Evolutionary conservation across 2,888 invertebrate genomes (phyloP).

Genomic region (Anarsia innoxiella): DNA sequence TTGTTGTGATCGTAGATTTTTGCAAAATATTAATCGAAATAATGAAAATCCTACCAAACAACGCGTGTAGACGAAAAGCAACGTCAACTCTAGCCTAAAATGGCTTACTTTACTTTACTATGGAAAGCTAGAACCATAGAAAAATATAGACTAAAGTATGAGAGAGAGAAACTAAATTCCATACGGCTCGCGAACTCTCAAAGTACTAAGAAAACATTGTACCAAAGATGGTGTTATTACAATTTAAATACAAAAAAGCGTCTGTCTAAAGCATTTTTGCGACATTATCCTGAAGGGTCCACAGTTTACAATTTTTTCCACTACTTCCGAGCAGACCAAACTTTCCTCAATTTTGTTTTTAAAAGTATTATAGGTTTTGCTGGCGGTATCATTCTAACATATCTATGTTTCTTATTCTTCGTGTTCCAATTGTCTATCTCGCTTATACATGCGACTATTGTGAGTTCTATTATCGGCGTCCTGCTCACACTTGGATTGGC

Average conservation of each 20-base stretch:
- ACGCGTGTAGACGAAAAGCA: slow-evolving; percentile 2
- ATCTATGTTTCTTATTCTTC: slow-evolving; percentile 80
- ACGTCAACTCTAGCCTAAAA: slow-evolving; percentile 24
- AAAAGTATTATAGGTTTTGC: slow-evolving; percentile 80
- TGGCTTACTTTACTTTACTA: slow-evolving; percentile 75
- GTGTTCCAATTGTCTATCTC: slow-evolving; percentile 79
- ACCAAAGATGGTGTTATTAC: slow-evolving; percentile 63
- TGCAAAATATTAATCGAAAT: background rate
- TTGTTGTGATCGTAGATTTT: background rate
- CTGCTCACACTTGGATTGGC: slow-evolving; percentile 80
- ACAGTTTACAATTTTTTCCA: slow-evolving; percentile 40
- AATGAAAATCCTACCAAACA: slow-evolving; percentile 3
- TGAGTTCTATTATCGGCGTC: slow-evolving; percentile 78
- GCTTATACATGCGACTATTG: slow-evolving; percentile 74
- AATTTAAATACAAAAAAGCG: slow-evolving; percentile 51
- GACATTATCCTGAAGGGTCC: slow-evolving; percentile 52
- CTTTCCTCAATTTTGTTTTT: slow-evolving; percentile 71
- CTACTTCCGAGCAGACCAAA: slow-evolving; percentile 61
- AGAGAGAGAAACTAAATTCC: slow-evolving; percentile 75
- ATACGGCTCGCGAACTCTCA: slow-evolving; percentile 55
- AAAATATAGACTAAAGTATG: slow-evolving; percentile 60
- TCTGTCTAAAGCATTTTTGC: slow-evolving; percentile 47
- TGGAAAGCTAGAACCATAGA: slow-evolving; percentile 72
- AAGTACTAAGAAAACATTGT: slow-evolving; percentile 44
- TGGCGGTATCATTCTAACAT: slow-evolving; percentile 78